phyloP scores from a whole-genome alignment of 2,113 vertebrate genomes.

The Bagarius yarrelli region DNA sequence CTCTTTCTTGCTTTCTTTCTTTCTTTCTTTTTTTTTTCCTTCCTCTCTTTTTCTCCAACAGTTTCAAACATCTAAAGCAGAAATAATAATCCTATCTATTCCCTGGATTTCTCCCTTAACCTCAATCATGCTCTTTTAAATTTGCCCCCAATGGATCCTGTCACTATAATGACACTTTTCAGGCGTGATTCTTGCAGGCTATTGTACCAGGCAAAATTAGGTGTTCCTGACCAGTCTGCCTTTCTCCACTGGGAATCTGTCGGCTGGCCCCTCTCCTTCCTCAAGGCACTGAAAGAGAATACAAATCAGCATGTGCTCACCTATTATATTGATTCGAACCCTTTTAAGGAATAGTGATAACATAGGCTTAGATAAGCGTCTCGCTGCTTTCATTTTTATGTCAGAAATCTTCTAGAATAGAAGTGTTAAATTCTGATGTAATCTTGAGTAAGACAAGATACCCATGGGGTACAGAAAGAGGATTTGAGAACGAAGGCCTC shows the following conservation, averaged over 20 bases:
- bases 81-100: slow-evolving; percentile 54
- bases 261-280: slow-evolving; percentile 32
- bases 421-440: slow-evolving; percentile 17
- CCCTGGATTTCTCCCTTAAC: slow-evolving; percentile 52
- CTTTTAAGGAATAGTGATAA: slow-evolving; percentile 51
- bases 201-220: slow-evolving; percentile 42
- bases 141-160: slow-evolving; percentile 49
- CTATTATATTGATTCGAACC: slow-evolving; percentile 54
- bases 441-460: not conserved
- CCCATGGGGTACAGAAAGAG: not conserved
- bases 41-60: not conserved
- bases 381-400: slow-evolving; percentile 9
- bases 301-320: slow-evolving; percentile 50
- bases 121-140: slow-evolving; percentile 51
- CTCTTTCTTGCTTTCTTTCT: not conserved
- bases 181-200: slow-evolving; percentile 36
- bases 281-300: slow-evolving; percentile 44
- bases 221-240: slow-evolving; percentile 36
- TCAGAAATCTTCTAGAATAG: slow-evolving; percentile 1
- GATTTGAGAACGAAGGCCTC: not conserved
- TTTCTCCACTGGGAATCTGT: slow-evolving; percentile 51
- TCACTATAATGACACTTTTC: slow-evolving; percentile 54
- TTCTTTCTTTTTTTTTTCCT: slow-evolving; percentile 10
- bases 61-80: slow-evolving; percentile 32
- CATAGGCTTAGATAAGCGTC: slow-evolving; percentile 11